phyloP scores from a whole-genome alignment of 2,888 invertebrate species.

The Agrochola macilenta region DNA sequence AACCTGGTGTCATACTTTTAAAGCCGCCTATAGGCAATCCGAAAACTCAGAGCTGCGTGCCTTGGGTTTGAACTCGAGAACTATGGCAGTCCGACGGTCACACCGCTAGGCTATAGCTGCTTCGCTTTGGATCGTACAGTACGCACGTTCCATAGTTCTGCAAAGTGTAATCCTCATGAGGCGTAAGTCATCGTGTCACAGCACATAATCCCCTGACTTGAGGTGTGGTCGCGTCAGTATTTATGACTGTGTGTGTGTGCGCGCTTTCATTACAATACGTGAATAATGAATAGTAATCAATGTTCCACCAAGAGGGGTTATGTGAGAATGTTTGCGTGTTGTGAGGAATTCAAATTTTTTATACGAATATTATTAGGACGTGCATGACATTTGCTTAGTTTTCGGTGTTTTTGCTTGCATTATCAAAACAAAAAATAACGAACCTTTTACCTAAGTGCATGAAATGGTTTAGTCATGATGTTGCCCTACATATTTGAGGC shows the following conservation, averaged over 20 bases:
- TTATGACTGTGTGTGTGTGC: not conserved
- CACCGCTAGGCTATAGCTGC: too few species aligned
- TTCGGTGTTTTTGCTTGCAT: not conserved
- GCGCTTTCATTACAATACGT: slow-evolving; percentile 51
- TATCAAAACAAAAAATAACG: not conserved
- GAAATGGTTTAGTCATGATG: not conserved
- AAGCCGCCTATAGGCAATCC: too few species aligned
- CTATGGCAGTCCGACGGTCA: too few species aligned
- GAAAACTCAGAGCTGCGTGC: too few species aligned
- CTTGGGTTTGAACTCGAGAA: too few species aligned
- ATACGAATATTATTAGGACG: not conserved
- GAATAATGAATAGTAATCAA: slow-evolving; percentile 63
- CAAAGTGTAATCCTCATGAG: slow-evolving; percentile 21
- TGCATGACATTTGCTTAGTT: not conserved
- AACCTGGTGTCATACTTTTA: too few species aligned
- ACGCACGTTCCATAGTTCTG: not conserved
- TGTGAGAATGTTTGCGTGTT: slow-evolving; percentile 12
- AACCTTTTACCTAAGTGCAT: not conserved
- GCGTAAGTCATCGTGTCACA: slow-evolving; percentile 26
- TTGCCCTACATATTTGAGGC: too few species aligned
- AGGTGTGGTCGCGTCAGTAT: slow-evolving; percentile 8
- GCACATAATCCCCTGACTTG: slow-evolving; percentile 14
- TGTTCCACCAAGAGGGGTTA: not conserved
- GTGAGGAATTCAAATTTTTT: not conserved
- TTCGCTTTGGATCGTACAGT: too few species aligned